Conservation (phyloP, 1,140 invertebrate genomes). For the Coelopa frigida region DNA sequence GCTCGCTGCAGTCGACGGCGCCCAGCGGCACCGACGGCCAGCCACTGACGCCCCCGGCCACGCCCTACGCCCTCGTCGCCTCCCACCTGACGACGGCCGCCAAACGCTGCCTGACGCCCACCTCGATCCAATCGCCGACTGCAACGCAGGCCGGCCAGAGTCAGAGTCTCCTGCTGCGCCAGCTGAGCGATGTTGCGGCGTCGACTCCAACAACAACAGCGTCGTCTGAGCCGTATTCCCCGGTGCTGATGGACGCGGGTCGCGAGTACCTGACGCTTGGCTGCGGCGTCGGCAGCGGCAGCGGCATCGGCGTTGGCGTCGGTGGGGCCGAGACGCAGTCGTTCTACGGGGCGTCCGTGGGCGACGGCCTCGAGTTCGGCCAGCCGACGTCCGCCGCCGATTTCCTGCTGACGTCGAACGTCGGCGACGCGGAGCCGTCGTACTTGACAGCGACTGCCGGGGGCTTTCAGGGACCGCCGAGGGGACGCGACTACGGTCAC, state of each 20-base stretch:
- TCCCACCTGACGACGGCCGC: neutral
- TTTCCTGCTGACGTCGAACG: too few species aligned
- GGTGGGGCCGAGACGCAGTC: neutral
- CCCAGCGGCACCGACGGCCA: slow-evolving; percentile 11
- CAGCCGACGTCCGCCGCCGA: too few species aligned
- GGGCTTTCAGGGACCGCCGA: too few species aligned
- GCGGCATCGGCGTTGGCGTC: too few species aligned
- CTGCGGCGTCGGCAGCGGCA: neutral
- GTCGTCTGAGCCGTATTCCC: slow-evolving; percentile 7
- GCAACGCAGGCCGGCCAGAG: slow-evolving; percentile 13
- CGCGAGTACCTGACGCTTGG: slow-evolving; percentile 31
- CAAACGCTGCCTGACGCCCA: neutral
- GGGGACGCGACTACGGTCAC: too few species aligned
- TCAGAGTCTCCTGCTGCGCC: slow-evolving; percentile 24
- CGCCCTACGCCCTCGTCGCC: slow-evolving; percentile 27
- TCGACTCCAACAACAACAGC: neutral
- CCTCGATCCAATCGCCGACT: slow-evolving; percentile 8
- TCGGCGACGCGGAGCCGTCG: too few species aligned
- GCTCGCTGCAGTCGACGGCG: slow-evolving; percentile 28
- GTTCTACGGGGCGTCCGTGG: too few species aligned
- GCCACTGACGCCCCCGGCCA: slow-evolving; percentile 36
- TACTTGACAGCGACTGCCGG: too few species aligned
- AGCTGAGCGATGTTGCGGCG: slow-evolving; percentile 11
- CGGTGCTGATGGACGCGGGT: slow-evolving; percentile 26
- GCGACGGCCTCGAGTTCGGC: too few species aligned